Percentiles rank a stretch among this genome's conserved stretches.
Conservation (phyloP, 2,797 vertebrate genomes). For the Sebastes glaucus region DNA sequence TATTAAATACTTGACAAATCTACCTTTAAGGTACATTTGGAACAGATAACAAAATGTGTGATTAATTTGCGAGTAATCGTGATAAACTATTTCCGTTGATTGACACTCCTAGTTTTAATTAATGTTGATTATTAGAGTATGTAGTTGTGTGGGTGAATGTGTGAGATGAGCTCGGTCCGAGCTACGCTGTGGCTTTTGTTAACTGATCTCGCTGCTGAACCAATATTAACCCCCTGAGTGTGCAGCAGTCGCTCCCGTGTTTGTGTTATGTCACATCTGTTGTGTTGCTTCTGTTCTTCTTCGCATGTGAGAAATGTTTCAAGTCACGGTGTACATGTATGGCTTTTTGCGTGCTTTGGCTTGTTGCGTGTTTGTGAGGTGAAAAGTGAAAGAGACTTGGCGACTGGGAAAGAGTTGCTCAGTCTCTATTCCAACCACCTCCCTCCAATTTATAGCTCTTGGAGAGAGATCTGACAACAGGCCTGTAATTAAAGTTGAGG, state of each 20-base stretch:
- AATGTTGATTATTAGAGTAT: background rate
- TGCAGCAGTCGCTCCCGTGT: background rate
- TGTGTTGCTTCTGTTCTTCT: background rate
- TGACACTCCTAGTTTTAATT: background rate
- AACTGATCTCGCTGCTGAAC: background rate
- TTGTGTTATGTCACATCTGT: background rate
- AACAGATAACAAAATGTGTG: too few species aligned
- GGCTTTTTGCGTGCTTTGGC: slow-evolving; percentile 29
- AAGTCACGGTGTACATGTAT: background rate
- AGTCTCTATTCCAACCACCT: slow-evolving; percentile 76
- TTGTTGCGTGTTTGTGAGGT: slow-evolving; percentile 49
- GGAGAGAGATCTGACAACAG: slow-evolving; percentile 80
- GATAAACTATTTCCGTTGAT: too few species aligned
- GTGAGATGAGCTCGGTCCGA: background rate
- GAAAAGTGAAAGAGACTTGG: slow-evolving; percentile 58
- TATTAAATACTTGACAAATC: too few species aligned
- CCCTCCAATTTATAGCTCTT: slow-evolving; percentile 81
- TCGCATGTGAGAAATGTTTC: background rate
- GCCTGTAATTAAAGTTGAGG: slow-evolving; percentile 84
- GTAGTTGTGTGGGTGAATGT: background rate
- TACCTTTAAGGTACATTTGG: too few species aligned
- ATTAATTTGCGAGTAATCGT: too few species aligned
- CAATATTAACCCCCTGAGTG: background rate
- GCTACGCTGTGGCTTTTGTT: background rate
- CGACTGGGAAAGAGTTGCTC: slow-evolving; percentile 66